Evolutionary conservation across 1,140 invertebrate species (phyloP).

Genomic region (Dendrolimus punctatus): DNA sequence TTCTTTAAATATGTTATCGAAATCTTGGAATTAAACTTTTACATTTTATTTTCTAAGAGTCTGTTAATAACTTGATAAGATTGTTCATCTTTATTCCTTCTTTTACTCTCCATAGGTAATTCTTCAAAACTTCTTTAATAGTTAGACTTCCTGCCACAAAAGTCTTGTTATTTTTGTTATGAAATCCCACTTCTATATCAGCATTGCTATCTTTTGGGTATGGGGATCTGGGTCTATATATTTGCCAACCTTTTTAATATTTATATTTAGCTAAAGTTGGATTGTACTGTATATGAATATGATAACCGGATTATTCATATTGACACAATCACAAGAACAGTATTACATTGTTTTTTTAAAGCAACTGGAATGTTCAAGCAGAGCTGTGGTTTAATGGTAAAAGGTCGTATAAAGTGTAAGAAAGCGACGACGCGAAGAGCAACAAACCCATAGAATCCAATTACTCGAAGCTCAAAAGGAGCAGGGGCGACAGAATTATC

Average conservation of each 20-base stretch:
- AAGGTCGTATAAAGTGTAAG: too few species aligned
- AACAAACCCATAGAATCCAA: too few species aligned
- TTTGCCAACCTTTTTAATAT: not conserved
- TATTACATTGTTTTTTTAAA: too few species aligned
- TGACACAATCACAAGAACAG: too few species aligned
- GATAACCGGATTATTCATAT: too few species aligned
- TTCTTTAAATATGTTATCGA: constrained; percentile 5
- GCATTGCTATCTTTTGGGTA: not conserved
- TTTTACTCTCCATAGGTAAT: constrained; percentile 6
- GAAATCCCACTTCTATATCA: not conserved
- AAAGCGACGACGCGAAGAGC: too few species aligned
- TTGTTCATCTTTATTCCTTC: constrained; percentile 3
- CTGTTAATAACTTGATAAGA: constrained; percentile 1
- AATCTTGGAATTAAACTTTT: constrained; percentile 8
- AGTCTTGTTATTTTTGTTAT: constrained; percentile 1
- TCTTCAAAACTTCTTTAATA: constrained; percentile 3
- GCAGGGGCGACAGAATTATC: too few species aligned
- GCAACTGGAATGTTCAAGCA: too few species aligned
- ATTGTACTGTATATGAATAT: too few species aligned
- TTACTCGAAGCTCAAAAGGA: too few species aligned
- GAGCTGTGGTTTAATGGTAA: too few species aligned
- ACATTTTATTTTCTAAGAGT: constrained; percentile 2
- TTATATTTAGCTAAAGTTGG: not conserved
- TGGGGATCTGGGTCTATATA: constrained; percentile 5
- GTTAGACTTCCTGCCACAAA: not conserved